These are phyloP conservation scores for Zaprionus camerounensis DNA, from an alignment of 1,140 invertebrate species.

Conservation along the genomic window DNA sequence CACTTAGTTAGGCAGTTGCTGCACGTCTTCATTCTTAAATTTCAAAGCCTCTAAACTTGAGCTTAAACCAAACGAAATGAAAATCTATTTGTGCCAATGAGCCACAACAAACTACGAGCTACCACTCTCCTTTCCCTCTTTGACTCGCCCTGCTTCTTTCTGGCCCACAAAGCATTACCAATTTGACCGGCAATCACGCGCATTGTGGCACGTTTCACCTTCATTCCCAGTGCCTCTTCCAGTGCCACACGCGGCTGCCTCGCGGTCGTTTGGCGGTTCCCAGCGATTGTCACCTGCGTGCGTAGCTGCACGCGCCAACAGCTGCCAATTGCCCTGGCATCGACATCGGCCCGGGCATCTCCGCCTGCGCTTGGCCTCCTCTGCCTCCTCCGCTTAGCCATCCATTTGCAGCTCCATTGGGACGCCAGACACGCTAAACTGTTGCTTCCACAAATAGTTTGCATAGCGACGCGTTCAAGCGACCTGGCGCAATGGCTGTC, in stretches of 20 bases:
- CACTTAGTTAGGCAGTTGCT: conserved; percentile 56
- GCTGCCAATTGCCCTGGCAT: neutral
- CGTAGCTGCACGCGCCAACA: conserved; percentile 54
- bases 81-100: conserved; percentile 60
- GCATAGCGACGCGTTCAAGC: conserved; percentile 62
- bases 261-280: conserved; percentile 30
- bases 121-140: neutral
- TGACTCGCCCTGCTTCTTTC: neutral
- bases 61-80: conserved; percentile 52
- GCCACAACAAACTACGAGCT: conserved; percentile 31
- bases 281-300: conserved; percentile 67
- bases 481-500: neutral
- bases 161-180: conserved; percentile 8
- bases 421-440: conserved; percentile 37
- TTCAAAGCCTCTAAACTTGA: conserved; percentile 57
- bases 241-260: neutral
- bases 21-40: conserved; percentile 63
- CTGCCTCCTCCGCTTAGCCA: neutral
- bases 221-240: conserved; percentile 9
- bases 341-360: too few species aligned
- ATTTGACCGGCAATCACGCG: conserved; percentile 47
- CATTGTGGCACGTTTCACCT: conserved; percentile 64
- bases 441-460: conserved; percentile 70
- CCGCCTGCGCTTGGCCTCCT: too few species aligned
- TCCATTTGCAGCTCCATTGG: neutral